Evolutionary conservation across 1,140 invertebrate species (phyloP).

Genomic region (Ephestia elutella): DNA sequence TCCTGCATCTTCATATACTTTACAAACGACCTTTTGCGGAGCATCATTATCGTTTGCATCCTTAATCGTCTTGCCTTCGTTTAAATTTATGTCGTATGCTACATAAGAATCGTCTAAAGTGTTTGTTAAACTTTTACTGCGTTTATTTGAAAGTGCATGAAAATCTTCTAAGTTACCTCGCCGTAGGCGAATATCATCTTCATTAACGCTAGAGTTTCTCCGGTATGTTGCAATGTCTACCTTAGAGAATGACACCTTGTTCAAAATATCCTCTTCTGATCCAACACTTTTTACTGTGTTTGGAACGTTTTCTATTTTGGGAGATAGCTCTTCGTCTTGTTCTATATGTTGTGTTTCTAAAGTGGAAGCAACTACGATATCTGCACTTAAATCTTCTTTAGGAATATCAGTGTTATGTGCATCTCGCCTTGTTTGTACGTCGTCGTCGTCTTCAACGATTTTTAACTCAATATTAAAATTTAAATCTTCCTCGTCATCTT

Average conservation of each 20-base stretch:
- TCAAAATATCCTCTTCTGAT: slow-evolving; percentile 49
- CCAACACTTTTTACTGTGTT: slow-evolving; percentile 24
- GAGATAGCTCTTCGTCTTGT: not conserved
- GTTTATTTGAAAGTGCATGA: slow-evolving; percentile 50
- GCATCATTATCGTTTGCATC: slow-evolving; percentile 56
- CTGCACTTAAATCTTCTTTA: not conserved
- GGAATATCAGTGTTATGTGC: not conserved
- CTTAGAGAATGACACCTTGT: slow-evolving; percentile 49
- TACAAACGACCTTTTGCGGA: slow-evolving; percentile 60
- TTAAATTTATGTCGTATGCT: slow-evolving; percentile 57
- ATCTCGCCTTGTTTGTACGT: slow-evolving; percentile 15
- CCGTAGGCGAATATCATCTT: slow-evolving; percentile 57
- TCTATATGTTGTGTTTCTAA: slow-evolving; percentile 8
- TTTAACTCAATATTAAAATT: slow-evolving; percentile 67
- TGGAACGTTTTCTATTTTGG: slow-evolving; percentile 11
- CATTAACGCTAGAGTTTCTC: slow-evolving; percentile 66
- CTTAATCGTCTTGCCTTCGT: slow-evolving; percentile 35
- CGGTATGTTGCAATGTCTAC: slow-evolving; percentile 59
- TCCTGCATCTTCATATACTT: slow-evolving; percentile 46
- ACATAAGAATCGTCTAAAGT: slow-evolving; percentile 42
- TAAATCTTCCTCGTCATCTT: slow-evolving; percentile 49
- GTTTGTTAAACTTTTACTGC: slow-evolving; percentile 62
- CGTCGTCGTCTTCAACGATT: slow-evolving; percentile 62
- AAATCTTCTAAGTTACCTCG: slow-evolving; percentile 65
- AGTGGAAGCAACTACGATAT: not conserved